Evolutionary conservation across 2,797 vertebrate genomes (phyloP).

Genomic region (Enteromius argenteus): DNA sequence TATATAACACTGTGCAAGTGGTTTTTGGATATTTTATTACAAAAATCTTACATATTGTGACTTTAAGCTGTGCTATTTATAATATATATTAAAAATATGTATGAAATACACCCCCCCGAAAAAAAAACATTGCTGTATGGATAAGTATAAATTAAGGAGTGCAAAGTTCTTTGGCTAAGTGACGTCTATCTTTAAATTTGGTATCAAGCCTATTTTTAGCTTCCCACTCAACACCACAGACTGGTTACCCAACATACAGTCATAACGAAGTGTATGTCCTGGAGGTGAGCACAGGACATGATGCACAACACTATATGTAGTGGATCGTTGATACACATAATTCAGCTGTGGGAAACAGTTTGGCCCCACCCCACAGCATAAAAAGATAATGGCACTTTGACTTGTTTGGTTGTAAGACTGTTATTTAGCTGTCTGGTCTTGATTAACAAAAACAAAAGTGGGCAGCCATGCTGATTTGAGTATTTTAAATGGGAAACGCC

Average conservation of each 20-base stretch:
- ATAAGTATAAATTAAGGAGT: neutral
- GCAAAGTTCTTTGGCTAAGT: neutral
- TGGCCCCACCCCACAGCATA: constrained; percentile 31
- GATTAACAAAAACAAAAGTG: constrained; percentile 71
- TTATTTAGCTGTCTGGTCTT: constrained; percentile 64
- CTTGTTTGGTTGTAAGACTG: constrained; percentile 43
- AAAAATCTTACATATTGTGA: no score
- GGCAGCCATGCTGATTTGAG: constrained; percentile 57
- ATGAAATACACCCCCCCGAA: neutral
- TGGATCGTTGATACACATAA: constrained; percentile 30
- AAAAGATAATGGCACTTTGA: constrained; percentile 40
- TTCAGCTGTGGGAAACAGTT: constrained; percentile 33
- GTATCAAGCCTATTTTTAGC: constrained; percentile 48
- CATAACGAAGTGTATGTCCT: neutral
- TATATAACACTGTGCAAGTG: no score
- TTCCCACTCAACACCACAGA: constrained; percentile 45
- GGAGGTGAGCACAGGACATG: constrained; percentile 18
- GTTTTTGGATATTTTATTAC: no score
- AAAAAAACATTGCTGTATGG: neutral
- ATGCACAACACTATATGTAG: constrained; percentile 23
- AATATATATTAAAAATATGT: neutral
- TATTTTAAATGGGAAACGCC: constrained; percentile 52
- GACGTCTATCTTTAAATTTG: constrained; percentile 33
- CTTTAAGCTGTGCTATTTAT: neutral
- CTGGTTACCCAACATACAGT: constrained; percentile 43